Percentiles rank a stretch among this genome's conserved stretches.
phyloP scores from a whole-genome alignment of 2,113 vertebrate species.

The Leptosomus discolor region DNA sequence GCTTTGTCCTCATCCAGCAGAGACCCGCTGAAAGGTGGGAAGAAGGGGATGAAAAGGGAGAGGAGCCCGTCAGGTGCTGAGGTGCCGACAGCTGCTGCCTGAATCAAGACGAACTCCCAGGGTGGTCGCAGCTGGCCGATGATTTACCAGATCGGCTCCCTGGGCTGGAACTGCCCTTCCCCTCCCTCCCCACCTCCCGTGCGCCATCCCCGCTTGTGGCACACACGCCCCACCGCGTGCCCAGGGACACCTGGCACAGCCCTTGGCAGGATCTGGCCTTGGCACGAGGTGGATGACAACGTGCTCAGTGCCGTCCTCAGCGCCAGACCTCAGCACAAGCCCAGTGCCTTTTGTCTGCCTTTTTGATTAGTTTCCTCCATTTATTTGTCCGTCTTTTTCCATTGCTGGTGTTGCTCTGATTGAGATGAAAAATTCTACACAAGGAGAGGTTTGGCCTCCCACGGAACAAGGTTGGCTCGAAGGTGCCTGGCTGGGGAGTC shows the following conservation, averaged over 20 bases:
- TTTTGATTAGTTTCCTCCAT: conserved; percentile 12
- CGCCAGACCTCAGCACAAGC: too few species aligned
- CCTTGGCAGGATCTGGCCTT: neutral
- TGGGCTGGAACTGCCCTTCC: neutral
- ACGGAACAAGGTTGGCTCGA: neutral
- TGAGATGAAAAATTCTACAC: neutral
- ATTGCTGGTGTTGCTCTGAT: neutral
- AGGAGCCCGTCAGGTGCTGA: neutral
- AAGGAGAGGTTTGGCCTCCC: too few species aligned
- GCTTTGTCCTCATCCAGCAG: too few species aligned
- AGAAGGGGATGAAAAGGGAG: neutral
- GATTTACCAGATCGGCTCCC: neutral
- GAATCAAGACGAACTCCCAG: neutral
- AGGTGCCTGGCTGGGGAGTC: fast-evolving
- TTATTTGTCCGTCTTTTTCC: neutral
- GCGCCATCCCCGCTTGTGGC: neutral
- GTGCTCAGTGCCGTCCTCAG: too few species aligned
- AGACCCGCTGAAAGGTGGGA: neutral
- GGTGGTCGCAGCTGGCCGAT: neutral
- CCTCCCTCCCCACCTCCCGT: neutral
- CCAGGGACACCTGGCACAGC: neutral
- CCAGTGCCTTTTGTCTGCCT: neutral
- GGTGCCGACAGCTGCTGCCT: fast-evolving
- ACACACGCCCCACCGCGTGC: neutral
- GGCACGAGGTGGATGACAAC: fast-evolving